phyloP scores from a whole-genome alignment of 2,113 vertebrate genomes.

The Bos javanicus region DNA sequence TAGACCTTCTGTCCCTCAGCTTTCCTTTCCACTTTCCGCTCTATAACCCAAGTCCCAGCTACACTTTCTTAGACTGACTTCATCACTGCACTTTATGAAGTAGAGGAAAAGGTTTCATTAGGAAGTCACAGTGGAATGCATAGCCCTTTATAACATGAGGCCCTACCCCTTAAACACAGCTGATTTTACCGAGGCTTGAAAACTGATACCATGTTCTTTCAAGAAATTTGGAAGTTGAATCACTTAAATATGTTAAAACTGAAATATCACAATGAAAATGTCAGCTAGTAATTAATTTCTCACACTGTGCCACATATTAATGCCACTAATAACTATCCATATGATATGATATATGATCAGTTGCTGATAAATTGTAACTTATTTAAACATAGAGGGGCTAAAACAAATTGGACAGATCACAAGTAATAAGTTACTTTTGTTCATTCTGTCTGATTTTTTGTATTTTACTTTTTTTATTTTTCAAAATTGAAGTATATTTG shows the following conservation, averaged over 20 bases:
- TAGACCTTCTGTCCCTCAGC: accelerated
- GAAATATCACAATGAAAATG: background rate
- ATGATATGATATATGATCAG: background rate
- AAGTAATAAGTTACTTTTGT: background rate
- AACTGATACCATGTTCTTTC: background rate
- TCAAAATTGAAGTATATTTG: background rate
- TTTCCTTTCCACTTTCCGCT: background rate
- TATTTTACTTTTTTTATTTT: background rate
- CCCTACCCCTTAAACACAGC: background rate
- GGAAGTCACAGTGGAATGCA: background rate
- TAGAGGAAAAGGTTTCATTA: background rate
- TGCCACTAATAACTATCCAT: background rate
- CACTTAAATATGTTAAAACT: background rate
- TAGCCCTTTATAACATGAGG: background rate
- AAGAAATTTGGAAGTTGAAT: background rate
- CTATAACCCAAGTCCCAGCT: background rate
- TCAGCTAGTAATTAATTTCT: background rate
- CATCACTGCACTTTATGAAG: background rate
- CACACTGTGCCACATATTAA: background rate
- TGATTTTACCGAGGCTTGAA: background rate
- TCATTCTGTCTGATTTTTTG: background rate
- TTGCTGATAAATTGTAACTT: background rate
- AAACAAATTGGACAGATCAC: background rate
- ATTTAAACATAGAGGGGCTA: background rate
- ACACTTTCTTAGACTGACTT: background rate